phyloP scores from a whole-genome alignment of 1,140 invertebrate genomes.

The Sweltsa coloradensis region DNA sequence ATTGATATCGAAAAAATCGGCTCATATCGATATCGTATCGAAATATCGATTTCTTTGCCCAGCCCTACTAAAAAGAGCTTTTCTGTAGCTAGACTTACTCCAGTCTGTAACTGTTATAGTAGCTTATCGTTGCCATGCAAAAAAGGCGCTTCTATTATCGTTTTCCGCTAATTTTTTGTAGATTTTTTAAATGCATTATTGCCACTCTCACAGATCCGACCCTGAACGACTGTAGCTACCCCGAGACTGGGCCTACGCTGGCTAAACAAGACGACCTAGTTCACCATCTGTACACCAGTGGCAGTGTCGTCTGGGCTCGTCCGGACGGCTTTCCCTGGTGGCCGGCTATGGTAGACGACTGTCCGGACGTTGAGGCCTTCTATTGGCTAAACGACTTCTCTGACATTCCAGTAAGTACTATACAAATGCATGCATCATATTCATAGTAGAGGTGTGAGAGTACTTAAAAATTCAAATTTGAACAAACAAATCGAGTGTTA shows the following conservation, averaged over 20 bases:
- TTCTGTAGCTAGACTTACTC: too few relatives aligned
- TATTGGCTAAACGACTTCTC: constrained; percentile 39
- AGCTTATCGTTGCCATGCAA: too few relatives aligned
- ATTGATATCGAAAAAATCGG: too few relatives aligned
- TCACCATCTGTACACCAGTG: constrained; percentile 39
- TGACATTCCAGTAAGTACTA: constrained; percentile 34
- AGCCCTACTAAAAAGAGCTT: too few relatives aligned
- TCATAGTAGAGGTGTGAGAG: neutral
- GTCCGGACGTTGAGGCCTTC: constrained; percentile 45
- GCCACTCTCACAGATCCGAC: constrained; percentile 2
- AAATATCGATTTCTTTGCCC: too few relatives aligned
- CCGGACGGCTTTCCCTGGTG: constrained; percentile 52
- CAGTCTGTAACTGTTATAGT: too few relatives aligned
- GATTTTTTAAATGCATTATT: too few relatives aligned
- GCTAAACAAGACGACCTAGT: constrained; percentile 22
- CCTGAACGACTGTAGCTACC: constrained; percentile 1
- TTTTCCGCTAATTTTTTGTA: too few relatives aligned
- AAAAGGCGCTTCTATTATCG: too few relatives aligned
- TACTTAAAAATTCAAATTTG: neutral
- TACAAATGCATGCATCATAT: neutral
- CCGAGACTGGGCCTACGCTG: neutral
- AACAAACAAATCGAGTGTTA: neutral
- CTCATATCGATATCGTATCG: too few relatives aligned
- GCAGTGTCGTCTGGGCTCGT: constrained; percentile 51
- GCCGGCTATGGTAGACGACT: constrained; percentile 60